A percentile compares a stretch with the other conserved stretches of the same genome.
phyloP scores from a whole-genome alignment of 2,797 vertebrate genomes.

The Sciurus vulgaris region DNA sequence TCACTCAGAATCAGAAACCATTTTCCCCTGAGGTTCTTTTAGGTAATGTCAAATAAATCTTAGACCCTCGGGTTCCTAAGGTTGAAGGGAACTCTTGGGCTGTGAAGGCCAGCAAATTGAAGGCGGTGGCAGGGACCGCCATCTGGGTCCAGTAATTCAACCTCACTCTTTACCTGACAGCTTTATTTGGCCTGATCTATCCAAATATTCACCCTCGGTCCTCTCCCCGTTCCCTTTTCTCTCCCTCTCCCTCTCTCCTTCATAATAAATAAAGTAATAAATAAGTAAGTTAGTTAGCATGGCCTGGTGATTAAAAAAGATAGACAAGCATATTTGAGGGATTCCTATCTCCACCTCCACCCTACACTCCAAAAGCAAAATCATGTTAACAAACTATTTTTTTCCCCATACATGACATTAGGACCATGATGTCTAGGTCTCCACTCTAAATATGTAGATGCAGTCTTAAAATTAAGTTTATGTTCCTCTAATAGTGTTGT shows the following conservation, averaged over 20 bases:
- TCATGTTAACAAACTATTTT: neutral
- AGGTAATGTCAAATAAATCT: neutral
- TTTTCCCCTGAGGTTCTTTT: neutral
- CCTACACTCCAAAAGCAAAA: neutral
- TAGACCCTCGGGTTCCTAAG: neutral
- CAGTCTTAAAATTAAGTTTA: neutral
- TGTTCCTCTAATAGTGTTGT: neutral
- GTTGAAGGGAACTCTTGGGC: neutral
- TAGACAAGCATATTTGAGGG: neutral
- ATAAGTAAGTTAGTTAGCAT: neutral
- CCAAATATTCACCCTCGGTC: neutral
- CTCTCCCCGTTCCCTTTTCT: neutral
- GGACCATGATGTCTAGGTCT: neutral
- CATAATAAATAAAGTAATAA: neutral
- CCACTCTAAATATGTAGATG: neutral
- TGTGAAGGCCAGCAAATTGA: neutral
- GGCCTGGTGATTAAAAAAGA: neutral
- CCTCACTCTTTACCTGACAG: neutral
- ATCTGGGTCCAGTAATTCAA: neutral
- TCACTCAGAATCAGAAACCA: neutral
- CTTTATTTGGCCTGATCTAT: conserved; percentile 31
- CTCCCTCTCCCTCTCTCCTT: neutral
- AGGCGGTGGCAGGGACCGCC: neutral
- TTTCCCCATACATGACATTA: neutral
- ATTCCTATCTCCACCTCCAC: neutral